Evolutionary conservation across 1,140 invertebrate species (phyloP), one percentile per base, ranked within the genome.

Genomic region (Globodera ellingtonae): DNA sequence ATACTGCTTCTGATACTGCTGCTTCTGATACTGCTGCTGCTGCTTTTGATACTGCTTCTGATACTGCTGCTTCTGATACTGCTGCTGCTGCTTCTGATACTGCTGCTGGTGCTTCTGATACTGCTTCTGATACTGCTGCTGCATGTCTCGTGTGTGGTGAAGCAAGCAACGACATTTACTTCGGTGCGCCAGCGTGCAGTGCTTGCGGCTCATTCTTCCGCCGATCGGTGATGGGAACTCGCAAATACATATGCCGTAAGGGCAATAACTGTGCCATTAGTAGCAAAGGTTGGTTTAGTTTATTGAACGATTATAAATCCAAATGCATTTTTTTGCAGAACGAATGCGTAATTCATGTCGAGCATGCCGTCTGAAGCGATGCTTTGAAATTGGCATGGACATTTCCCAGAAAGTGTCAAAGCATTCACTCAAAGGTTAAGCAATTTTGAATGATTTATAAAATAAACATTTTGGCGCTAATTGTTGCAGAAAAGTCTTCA

Each of bases 301-400:
- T 35, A 35, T 35, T 35, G 35, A 35, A 35, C 35, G 35, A 35
- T 3, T 35, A 35, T 3, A 35, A 35, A 35, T 35, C 35, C 35
- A 35, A 35, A 35, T 35, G 35, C 50, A 76, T 21, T 18, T 72
- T 69, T 13, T 10, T 18, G 15, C 21, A 76, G 75, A 73, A n/a
- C 35, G 75, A 8, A 76, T 76, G 75, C 92, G 96, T 62, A 98
- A 98, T 91, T 96, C 98, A 91, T 98, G 96, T 90, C 92, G 96
- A 75, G 96, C 96, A 83, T 98, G 96, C 90, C 92, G 96, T 69
- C 92, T 98, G 35, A 94, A 94, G 86, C 97, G 98, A 91, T 98
- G 96, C 90, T 95, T 98, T 89, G 94, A 96, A 90, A 95, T 95
- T 65, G 94, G 94, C 82, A 98, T 98, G 96, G 13, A 46, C 50